phyloP scores from a whole-genome alignment of 2,113 vertebrate species.

The Shinisaurus crocodilurus region DNA sequence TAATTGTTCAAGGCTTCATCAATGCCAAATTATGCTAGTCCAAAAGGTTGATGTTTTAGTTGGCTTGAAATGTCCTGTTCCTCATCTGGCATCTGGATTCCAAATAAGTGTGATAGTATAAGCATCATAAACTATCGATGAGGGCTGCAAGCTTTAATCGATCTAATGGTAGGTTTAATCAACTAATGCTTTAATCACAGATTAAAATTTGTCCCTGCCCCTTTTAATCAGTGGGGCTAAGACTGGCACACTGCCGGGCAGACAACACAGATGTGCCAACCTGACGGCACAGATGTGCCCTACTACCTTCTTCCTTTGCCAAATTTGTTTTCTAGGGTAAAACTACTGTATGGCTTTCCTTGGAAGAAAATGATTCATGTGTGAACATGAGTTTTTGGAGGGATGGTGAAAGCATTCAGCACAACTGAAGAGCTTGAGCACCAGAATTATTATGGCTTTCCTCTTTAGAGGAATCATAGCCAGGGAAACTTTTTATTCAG shows the following conservation, averaged over 20 bases:
- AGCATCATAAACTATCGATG: not conserved
- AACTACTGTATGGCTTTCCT: not conserved
- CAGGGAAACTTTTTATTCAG: not conserved
- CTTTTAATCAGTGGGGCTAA: not conserved
- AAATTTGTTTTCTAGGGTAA: not conserved
- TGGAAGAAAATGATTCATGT: not conserved
- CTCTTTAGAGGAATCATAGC: not conserved
- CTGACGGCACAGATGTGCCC: no score
- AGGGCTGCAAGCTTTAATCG: not conserved
- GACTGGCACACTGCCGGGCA: not conserved
- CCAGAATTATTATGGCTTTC: not conserved
- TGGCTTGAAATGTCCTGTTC: not conserved
- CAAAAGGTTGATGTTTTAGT: not conserved
- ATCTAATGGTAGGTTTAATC: not conserved
- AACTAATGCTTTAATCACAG: not conserved
- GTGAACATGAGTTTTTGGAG: not conserved
- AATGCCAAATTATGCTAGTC: not conserved
- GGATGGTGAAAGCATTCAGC: not conserved
- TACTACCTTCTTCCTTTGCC: not conserved
- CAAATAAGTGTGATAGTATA: not conserved
- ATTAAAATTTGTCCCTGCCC: constrained; percentile 7
- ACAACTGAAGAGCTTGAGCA: not conserved
- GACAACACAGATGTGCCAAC: not conserved
- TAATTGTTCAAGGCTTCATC: not conserved
- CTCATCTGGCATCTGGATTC: not conserved